Evolutionary conservation across 1,140 invertebrate genomes (phyloP), one percentile per base, ranked within the genome.

Genomic region (Pogonomyrmex barbatus): DNA sequence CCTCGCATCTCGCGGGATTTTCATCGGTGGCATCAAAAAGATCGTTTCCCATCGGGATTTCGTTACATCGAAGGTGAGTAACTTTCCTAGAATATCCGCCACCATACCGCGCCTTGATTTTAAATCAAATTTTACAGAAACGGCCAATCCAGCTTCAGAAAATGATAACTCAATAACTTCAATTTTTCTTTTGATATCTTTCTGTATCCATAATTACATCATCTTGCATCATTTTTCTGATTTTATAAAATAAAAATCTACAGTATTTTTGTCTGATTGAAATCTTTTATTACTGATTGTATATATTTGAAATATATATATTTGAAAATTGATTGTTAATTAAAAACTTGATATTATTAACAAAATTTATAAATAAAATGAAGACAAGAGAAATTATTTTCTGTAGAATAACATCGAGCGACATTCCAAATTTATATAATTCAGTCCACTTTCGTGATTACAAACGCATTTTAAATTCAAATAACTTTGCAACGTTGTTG

Each of bases 31-130:
- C 42, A 62, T 75, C 79, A 75, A 83, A 75, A 17, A n/a, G 2
- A 83, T n/a, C 67, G 30, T 60, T 39, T 30, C 36, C 30, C 30
- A 36, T 82, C 54, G 68, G 54, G 52, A 82, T 82, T 60, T 71
- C 36, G 67, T 47, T 47, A 45, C 14, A 24, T 56, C 39, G 78
- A 50, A 17, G 79, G 56, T 83, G 78, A 81, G 78, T 56, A 81
- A 56, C 39, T 81, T 70, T 56, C 30, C 6, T 14, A 33, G 24
- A 45, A 73, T 36, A 82, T 0, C 1, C 8, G 45, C 17, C 12
- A n/a, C n/a, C 42, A 5, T 56, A n/a, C 5, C 9, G 6, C 6
- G 10, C 6, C 9, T n/a, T 30, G 10, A 60, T 30, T 71, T 73
- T 58, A 71, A 82, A 63, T 65, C 60, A 36, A 39, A 58, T 82